Percentiles rank a stretch among this genome's conserved stretches.
Evolutionary conservation across 30 jellyfish, hydroid and myxozoan genomes (phyloP).

Genomic region (Hydractinia symbiolongicarpus): DNA sequence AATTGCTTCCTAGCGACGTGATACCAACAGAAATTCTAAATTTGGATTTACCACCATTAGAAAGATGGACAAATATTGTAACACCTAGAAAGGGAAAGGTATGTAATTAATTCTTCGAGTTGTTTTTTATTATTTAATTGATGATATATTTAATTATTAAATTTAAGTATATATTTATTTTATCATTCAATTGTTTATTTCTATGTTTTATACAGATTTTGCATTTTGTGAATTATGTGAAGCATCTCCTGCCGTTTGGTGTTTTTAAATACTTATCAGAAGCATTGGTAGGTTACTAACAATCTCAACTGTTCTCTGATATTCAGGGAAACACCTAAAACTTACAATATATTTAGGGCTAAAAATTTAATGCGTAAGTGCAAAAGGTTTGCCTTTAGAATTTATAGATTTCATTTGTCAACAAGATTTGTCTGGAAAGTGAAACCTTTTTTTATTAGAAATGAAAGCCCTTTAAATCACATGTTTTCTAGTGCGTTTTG

Average conservation of each 20-base stretch:
- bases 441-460: too few relatives aligned
- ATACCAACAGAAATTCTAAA: not conserved
- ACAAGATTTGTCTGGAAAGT: too few relatives aligned
- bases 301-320: too few relatives aligned
- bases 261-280: not conserved
- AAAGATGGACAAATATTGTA: conserved; percentile 3
- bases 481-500: too few relatives aligned
- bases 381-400: too few relatives aligned
- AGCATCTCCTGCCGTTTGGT: not conserved
- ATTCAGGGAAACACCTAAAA: too few relatives aligned
- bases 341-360: too few relatives aligned
- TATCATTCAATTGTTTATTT: not conserved
- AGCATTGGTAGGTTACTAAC: not conserved
- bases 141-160: not conserved
- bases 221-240: not conserved
- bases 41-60: conserved; percentile 13
- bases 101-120: not conserved
- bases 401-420: too few relatives aligned
- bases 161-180: not conserved
- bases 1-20: not conserved
- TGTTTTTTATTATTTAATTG: not conserved
- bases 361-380: too few relatives aligned
- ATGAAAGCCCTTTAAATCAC: too few relatives aligned
- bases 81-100: not conserved
- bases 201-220: not conserved